Base-by-base conservation (phyloP, 2,797 vertebrate genomes). In the Oceanodroma leucorhoa region DNA sequence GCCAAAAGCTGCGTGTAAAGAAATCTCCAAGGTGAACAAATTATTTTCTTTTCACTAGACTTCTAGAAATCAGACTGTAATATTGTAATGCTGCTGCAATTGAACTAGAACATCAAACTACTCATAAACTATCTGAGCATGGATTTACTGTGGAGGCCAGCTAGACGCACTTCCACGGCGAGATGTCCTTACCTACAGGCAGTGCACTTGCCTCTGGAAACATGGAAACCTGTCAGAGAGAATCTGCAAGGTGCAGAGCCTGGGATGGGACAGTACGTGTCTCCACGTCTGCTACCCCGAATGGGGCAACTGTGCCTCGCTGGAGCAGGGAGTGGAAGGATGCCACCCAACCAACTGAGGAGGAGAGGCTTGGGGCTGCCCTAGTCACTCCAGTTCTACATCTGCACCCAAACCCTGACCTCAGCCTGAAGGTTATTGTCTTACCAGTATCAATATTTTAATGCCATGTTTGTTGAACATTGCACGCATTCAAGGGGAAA, bases 151-250 rank as follows among this genome's bases (percentile, higher is more conserved):
- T 5, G 46, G 30, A n/a, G 36, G n/a, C 6, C 71, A 69, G 61
- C 6, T 12, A n/a, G 40, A 46, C 0, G 3, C 12, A 40, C 11
- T 27, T 78, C 32, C 53, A 29, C 0, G 0, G 54, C 1, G 2
- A 67, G 32, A 40, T 21, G 14, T 26, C n/a, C 27, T 45, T 48
- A n/a, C 14, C 19, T 30, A 58, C 41, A 43, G 40, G 10, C 71
- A 58, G 32, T 2, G 29, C 12, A 5, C 29, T 72, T 1, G 3
- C 34, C 62, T 40, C 57, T 2, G 2, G 75, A 76, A 23, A 24
- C 10, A n/a, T 0, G 14, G 71, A 60, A 69, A 67, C 29, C 36
- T 3, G 0, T 4, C 14, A 38, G 57, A 71, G 43, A 71, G 41
- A 34, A 79, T 10, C 23, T 48, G 22, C 34, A 45, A 55, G 20